These are phyloP conservation scores for Chunga burmeisteri DNA, from an alignment of 2,113 vertebrate genomes.

Conservation along the genomic window DNA sequence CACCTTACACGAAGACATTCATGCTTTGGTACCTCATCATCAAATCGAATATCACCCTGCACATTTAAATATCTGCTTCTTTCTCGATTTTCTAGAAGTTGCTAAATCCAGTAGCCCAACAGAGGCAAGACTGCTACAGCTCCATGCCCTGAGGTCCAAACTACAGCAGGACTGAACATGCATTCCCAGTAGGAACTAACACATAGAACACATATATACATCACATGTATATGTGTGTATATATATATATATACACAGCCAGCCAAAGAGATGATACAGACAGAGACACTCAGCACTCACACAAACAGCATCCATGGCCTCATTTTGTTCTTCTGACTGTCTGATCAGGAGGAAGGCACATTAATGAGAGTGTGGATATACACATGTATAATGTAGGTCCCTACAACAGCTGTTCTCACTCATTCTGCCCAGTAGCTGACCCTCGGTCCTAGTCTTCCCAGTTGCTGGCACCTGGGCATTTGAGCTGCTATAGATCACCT, in stretches of 20 bases:
- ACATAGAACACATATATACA: neutral
- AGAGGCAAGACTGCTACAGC: neutral
- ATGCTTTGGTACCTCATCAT: neutral
- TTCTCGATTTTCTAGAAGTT: neutral
- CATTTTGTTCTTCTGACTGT: neutral
- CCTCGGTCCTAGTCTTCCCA: neutral
- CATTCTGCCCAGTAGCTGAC: neutral
- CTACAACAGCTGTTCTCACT: neutral
- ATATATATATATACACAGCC: neutral
- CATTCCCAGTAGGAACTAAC: neutral
- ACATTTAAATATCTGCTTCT: neutral
- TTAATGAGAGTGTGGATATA: no score
- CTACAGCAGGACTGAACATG: neutral
- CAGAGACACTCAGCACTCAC: neutral
- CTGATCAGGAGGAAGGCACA: neutral
- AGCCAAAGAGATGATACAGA: neutral
- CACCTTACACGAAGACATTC: neutral
- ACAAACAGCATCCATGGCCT: neutral
- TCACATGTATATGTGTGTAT: neutral
- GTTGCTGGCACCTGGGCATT: neutral
- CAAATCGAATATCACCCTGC: neutral
- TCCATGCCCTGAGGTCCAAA: neutral
- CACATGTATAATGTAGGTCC: rapidly evolving
- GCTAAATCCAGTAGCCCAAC: neutral
- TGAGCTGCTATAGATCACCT: neutral